phyloP scores from a whole-genome alignment of 2,888 invertebrate genomes.

The Apamea monoglypha region DNA sequence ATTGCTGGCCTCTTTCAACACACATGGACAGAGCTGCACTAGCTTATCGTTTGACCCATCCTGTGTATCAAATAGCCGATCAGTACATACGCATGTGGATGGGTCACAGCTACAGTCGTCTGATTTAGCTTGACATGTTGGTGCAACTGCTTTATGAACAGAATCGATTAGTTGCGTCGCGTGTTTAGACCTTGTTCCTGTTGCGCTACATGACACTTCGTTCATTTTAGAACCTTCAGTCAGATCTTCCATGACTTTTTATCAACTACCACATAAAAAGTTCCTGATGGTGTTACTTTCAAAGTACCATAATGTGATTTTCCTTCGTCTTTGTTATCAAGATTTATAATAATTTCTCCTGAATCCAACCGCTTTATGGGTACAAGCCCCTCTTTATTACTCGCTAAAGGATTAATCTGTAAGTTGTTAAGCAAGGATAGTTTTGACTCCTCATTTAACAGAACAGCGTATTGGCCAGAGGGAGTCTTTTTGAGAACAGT shows the following conservation, averaged over 20 bases:
- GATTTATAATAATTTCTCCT: constrained; percentile 73
- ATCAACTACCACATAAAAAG: constrained; percentile 75
- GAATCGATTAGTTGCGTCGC: constrained; percentile 61
- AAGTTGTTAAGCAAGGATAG: constrained; percentile 75
- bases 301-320: constrained; percentile 71
- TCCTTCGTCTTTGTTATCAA: constrained; percentile 65
- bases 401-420: constrained; percentile 69
- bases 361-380: constrained; percentile 73
- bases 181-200: constrained; percentile 42
- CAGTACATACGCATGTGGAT: constrained; percentile 72
- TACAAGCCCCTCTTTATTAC: constrained; percentile 65
- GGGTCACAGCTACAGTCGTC: constrained; percentile 66
- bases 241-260: constrained; percentile 65
- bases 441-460: constrained; percentile 77
- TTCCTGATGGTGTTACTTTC: constrained; percentile 79
- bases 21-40: not conserved
- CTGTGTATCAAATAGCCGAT: constrained; percentile 43
- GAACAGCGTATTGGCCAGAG: constrained; percentile 75
- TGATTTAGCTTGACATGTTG: constrained; percentile 69
- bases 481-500: constrained; percentile 69
- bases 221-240: constrained; percentile 49
- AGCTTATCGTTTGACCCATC: constrained; percentile 21
- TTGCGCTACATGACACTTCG: constrained; percentile 4
- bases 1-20: not conserved
- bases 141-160: constrained; percentile 71